Conservation (phyloP, 1,140 invertebrate genomes). For the Hypsibius dujardini region DNA sequence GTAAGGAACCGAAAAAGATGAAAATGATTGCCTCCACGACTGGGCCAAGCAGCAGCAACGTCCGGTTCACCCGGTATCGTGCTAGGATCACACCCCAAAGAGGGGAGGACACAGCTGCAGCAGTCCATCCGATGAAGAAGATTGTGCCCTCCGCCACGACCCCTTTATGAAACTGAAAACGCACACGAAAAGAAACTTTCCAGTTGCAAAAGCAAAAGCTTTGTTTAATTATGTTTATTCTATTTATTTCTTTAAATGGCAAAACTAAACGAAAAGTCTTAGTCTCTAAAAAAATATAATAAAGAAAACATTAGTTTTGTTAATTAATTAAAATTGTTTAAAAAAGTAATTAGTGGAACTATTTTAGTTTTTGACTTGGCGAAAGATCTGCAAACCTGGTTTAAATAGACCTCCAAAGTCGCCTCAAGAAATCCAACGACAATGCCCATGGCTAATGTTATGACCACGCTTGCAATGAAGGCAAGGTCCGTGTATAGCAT, state of each 20-base stretch:
- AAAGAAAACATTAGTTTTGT: too few species aligned
- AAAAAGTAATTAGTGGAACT: too few species aligned
- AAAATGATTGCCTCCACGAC: background rate
- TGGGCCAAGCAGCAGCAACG: background rate
- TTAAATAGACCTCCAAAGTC: conserved; percentile 1
- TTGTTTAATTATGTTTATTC: too few species aligned
- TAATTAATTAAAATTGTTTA: too few species aligned
- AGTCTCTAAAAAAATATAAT: too few species aligned
- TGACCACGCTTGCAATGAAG: background rate
- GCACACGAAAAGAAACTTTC: too few species aligned
- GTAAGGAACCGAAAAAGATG: conserved; percentile 1
- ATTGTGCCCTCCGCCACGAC: background rate
- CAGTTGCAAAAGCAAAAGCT: too few species aligned
- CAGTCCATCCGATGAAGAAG: background rate
- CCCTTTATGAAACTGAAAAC: background rate
- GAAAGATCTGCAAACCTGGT: background rate
- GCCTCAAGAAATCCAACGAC: conserved; percentile 5
- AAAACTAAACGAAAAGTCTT: too few species aligned
- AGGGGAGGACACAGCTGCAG: background rate
- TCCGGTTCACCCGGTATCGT: background rate
- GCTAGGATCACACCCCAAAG: background rate
- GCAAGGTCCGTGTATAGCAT: background rate
- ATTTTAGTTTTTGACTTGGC: too few species aligned
- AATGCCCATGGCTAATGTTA: conserved; percentile 1
- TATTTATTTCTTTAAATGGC: too few species aligned